Evolutionary conservation across 2,888 invertebrate species (phyloP).

Genomic region (Tenthredo notha): DNA sequence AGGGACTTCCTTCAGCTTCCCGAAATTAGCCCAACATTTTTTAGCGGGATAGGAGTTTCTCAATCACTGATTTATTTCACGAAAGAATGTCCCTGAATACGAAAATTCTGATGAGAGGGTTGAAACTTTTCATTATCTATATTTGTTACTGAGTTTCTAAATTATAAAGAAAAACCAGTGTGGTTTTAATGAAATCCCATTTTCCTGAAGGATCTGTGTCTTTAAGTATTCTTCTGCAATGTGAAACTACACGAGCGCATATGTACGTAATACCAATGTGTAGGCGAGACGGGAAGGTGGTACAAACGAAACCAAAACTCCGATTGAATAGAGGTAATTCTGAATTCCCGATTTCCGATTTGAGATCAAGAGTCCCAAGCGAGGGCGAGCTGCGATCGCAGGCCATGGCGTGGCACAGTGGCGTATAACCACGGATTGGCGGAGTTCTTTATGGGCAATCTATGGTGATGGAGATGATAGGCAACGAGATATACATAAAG

Average conservation of each 20-base stretch:
- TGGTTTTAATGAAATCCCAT: neutral
- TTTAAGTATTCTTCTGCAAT: neutral
- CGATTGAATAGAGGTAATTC: slow-evolving; percentile 50
- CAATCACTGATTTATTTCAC: neutral
- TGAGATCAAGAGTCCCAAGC: slow-evolving; percentile 39
- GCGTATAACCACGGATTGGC: slow-evolving; percentile 77
- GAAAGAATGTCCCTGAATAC: neutral
- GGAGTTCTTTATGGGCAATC: slow-evolving; percentile 78
- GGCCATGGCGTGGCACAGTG: slow-evolving; percentile 52
- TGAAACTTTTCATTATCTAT: neutral
- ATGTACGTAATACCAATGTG: neutral
- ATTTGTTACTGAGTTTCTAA: neutral
- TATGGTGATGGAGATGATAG: slow-evolving; percentile 79
- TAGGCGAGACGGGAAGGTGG: slow-evolving; percentile 17
- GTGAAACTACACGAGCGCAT: neutral
- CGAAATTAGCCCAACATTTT: neutral
- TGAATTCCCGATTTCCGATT: slow-evolving; percentile 50
- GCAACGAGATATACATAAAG: slow-evolving; percentile 77
- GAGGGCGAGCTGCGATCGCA: neutral
- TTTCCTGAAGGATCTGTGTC: neutral
- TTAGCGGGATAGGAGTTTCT: neutral
- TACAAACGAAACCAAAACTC: slow-evolving; percentile 45
- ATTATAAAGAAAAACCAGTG: neutral
- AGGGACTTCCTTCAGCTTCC: neutral
- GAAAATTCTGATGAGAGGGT: neutral